Percentiles rank a stretch among this genome's conserved stretches.
These are phyloP conservation scores for Euphonia xanthogaster DNA, from an alignment of 2,797 vertebrate species.

Conservation along the genomic window DNA sequence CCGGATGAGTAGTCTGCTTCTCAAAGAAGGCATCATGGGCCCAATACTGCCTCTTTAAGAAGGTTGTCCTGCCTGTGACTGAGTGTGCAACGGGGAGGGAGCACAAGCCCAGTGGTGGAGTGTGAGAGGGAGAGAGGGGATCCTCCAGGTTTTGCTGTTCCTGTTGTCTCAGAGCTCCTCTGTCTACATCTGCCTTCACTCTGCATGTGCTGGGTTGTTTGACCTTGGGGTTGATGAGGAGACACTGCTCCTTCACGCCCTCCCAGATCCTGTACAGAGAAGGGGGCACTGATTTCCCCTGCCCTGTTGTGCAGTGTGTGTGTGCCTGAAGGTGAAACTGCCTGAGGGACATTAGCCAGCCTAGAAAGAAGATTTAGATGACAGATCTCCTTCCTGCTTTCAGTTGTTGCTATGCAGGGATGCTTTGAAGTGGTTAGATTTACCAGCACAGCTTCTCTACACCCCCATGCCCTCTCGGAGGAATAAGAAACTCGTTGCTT, in stretches of 20 bases:
- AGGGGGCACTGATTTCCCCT: background rate
- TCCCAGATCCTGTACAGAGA: background rate
- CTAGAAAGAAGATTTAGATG: background rate
- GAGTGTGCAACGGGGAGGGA: background rate
- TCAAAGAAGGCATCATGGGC: background rate
- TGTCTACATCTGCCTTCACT: background rate
- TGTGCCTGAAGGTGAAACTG: background rate
- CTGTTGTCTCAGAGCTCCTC: background rate
- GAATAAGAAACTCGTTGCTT: background rate
- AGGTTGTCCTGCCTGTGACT: background rate
- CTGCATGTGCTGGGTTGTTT: background rate
- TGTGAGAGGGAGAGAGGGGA: background rate
- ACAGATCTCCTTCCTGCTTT: background rate
- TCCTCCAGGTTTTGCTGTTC: background rate
- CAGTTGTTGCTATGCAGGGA: background rate
- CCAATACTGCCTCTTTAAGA: background rate
- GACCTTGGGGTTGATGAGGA: background rate
- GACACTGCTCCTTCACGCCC: background rate
- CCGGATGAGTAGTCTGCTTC: background rate
- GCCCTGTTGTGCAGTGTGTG: background rate
- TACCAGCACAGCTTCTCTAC: background rate
- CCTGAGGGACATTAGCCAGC: background rate
- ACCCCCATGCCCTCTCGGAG: background rate
- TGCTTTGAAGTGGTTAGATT: background rate
- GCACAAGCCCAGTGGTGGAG: background rate